These are phyloP conservation scores for Rhopalosiphum maidis DNA, from an alignment of 1,140 invertebrate genomes.

Conservation along the genomic window DNA sequence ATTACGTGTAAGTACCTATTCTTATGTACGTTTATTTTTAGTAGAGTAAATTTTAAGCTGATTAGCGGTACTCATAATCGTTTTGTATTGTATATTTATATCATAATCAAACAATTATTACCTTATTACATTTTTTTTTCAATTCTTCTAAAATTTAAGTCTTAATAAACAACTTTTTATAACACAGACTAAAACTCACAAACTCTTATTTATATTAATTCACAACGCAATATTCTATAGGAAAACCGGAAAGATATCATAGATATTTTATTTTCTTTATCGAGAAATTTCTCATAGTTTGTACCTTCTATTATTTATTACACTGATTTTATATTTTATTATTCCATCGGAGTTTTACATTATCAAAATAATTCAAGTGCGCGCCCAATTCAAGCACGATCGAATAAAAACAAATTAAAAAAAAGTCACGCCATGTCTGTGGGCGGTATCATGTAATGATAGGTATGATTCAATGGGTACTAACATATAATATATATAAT, in stretches of 20 bases:
- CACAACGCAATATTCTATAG: neutral
- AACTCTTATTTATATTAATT: neutral
- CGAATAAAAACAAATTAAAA: conserved; percentile 5
- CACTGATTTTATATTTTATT: neutral
- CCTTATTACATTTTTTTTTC: neutral
- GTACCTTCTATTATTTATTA: conserved; percentile 4
- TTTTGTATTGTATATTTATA: neutral
- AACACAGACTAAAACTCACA: neutral
- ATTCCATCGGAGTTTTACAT: neutral
- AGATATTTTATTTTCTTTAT: neutral
- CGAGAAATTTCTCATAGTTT: neutral
- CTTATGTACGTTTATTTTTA: neutral
- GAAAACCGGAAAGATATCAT: neutral
- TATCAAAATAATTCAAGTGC: neutral
- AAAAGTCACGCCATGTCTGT: neutral
- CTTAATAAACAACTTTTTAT: neutral
- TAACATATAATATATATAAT: neutral
- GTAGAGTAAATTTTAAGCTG: neutral
- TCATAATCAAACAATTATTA: neutral
- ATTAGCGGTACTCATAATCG: too few relatives aligned
- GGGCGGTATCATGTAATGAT: neutral
- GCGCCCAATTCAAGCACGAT: neutral
- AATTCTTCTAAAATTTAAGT: neutral
- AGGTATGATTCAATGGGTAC: neutral
- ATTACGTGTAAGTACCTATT: neutral